Conservation (phyloP, 1,140 invertebrate genomes). For the Gryllus bimaculatus region DNA sequence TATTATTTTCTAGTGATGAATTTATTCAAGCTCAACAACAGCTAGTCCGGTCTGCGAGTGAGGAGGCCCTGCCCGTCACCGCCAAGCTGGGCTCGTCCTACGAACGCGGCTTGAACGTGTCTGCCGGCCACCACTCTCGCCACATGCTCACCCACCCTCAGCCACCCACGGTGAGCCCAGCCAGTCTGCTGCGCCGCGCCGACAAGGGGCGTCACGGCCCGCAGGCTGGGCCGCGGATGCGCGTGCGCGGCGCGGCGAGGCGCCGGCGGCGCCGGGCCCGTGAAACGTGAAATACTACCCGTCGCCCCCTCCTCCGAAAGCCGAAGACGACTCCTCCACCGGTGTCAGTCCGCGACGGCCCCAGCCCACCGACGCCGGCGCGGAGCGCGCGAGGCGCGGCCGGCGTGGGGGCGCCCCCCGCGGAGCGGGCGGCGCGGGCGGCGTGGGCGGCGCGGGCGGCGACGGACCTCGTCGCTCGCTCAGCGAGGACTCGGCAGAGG, state of each 20-base stretch:
- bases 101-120: conserved; percentile 25
- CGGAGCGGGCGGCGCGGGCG: background rate
- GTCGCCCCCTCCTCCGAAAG: conserved; percentile 18
- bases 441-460: background rate
- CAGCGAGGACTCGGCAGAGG: conserved; percentile 20
- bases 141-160: conserved; percentile 19
- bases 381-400: background rate
- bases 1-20: conserved; percentile 79
- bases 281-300: conserved; percentile 21
- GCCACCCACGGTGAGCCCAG: conserved; percentile 29
- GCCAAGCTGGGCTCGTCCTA: conserved; percentile 20
- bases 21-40: conserved; percentile 89
- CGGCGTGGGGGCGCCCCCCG: background rate
- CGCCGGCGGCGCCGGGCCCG: conserved; percentile 27
- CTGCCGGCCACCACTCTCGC: conserved; percentile 23
- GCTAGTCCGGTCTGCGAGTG: conserved; percentile 84
- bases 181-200: conserved; percentile 28
- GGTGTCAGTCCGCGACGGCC: conserved; percentile 7
- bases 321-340: conserved; percentile 11
- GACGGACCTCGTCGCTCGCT: conserved; percentile 2
- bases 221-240: too few species aligned
- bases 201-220: too few species aligned
- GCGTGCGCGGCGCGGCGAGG: conserved; percentile 18
- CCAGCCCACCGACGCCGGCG: background rate
- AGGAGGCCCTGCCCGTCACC: conserved; percentile 62